Evolutionary conservation across 2,113 vertebrate species (phyloP), one percentile per base, ranked within the genome.

Genomic region (Trichechus manatus): DNA sequence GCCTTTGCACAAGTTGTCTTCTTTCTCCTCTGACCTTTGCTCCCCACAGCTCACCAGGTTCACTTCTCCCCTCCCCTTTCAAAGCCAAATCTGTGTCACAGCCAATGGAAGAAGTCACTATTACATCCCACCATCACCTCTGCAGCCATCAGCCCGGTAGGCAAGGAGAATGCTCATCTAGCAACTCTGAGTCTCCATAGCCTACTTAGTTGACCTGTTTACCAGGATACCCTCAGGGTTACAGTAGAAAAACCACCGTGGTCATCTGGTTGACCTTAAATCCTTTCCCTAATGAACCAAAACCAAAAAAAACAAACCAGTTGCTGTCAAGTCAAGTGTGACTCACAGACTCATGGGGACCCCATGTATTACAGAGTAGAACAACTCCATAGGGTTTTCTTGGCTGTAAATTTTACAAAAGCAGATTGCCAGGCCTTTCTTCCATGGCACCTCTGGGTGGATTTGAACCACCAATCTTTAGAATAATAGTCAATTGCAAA

Each of bases 171-270:
- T 33, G 11, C 19, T 72, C 68, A n/a, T 72, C n/a, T 23, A 1
- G 4, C 17, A 53, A 20, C 59, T 77, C n/a, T 0, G 0, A 61
- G 10, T 70, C 42, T 29, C 9, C 8, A 0, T 17, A 2, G 27
- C 19, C 39, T 25, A 9, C 50, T 61, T 56, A 68, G 31, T 22
- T 3, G 11, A 68, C 53, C 39, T 20, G 1, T 47, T 74, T 82
- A 42, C 27, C 27, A 61, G 36, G 36, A 39, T 6, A 10, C 27
- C 50, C 29, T 44, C 29, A 9, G 63, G 6, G 33, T 56, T 47
- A 42, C 8, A 27, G 3, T 0, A 9, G 27, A 3, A 11, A 39
- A 9, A 79, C 33, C 4, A 19, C 13, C 7, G 8, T 0, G 19
- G 83, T 31, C 78, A 66, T 31, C 70, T 42, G 77, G 77, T 72